These are phyloP conservation scores for Pygmarrhopalites habei DNA, from an alignment of 1,140 invertebrate genomes.

Conservation along the genomic window DNA sequence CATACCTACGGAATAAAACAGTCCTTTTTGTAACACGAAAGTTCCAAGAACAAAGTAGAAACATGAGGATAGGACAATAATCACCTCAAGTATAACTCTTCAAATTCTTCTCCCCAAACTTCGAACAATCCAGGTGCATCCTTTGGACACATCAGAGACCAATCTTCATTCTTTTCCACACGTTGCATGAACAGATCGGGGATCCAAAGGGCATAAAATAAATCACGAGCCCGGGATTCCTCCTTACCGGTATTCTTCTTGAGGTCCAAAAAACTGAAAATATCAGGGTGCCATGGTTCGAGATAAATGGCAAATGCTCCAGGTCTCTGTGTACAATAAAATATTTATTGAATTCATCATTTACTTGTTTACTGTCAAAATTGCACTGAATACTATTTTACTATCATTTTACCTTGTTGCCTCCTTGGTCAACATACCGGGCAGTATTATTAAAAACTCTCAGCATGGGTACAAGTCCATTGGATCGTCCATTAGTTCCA, in stretches of 20 bases:
- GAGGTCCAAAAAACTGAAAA: slow-evolving; percentile 91
- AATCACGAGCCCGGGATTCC: slow-evolving; percentile 82
- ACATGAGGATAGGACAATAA: slow-evolving; percentile 12
- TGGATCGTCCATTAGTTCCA: slow-evolving; percentile 90
- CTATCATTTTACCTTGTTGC: slow-evolving; percentile 67
- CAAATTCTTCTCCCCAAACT: slow-evolving; percentile 92
- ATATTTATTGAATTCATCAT: neutral
- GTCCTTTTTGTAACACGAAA: too few relatives aligned
- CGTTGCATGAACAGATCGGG: slow-evolving; percentile 98
- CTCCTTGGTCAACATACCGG: slow-evolving; percentile 95
- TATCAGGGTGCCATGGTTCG: slow-evolving; percentile 98
- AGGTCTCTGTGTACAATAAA: slow-evolving; percentile 56
- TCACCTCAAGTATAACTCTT: slow-evolving; percentile 73
- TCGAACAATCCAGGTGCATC: slow-evolving; percentile 85
- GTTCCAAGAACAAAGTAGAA: too few relatives aligned
- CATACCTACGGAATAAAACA: slow-evolving; percentile 58
- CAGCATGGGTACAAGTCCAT: slow-evolving; percentile 96
- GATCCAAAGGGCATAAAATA: slow-evolving; percentile 98
- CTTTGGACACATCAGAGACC: slow-evolving; percentile 96
- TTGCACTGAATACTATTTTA: neutral
- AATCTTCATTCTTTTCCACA: slow-evolving; percentile 76
- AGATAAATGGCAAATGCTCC: slow-evolving; percentile 98
- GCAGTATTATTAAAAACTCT: slow-evolving; percentile 94
- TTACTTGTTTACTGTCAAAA: neutral
- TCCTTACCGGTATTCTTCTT: slow-evolving; percentile 94